phyloP scores from a whole-genome alignment of 2,888 invertebrate species.

The Chrysolina oricalcia region DNA sequence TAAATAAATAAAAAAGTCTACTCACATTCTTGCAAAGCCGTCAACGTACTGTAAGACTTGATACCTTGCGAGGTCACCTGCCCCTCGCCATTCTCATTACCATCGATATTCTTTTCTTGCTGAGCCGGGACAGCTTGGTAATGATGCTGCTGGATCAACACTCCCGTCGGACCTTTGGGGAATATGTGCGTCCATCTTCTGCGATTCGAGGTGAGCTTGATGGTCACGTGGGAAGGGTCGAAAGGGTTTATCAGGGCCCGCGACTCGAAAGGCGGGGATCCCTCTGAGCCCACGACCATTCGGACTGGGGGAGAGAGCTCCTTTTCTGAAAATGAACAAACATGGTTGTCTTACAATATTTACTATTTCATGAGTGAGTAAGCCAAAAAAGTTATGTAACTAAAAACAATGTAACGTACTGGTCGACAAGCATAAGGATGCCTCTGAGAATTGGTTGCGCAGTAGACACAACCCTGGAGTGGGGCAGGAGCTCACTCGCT shows the following conservation, averaged over 20 bases:
- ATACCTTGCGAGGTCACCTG: conserved; percentile 60
- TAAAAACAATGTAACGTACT: no score
- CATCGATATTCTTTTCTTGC: conserved; percentile 52
- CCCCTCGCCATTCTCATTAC: conserved; percentile 42
- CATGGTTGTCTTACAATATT: not conserved
- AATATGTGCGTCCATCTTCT: conserved; percentile 99
- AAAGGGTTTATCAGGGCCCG: conserved; percentile 97
- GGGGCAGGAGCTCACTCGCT: no score
- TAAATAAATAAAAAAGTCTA: conserved; percentile 37
- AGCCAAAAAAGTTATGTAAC: no score
- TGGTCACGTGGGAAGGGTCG: conserved; percentile 97
- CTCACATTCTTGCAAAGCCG: conserved; percentile 74
- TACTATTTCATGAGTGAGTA: no score
- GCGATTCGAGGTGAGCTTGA: conserved; percentile 95
- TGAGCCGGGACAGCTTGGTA: conserved; percentile 88
- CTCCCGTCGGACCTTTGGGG: conserved; percentile 93
- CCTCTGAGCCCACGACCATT: conserved; percentile 76
- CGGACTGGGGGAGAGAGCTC: conserved; percentile 75
- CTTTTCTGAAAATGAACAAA: conserved; percentile 63
- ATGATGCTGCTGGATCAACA: conserved; percentile 94
- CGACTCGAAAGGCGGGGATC: conserved; percentile 79
- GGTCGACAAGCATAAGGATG: no score
- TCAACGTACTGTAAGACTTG: conserved; percentile 65
- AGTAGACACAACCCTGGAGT: no score
- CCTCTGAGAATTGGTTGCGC: no score